Evolutionary conservation across 2,888 invertebrate species (phyloP).

Genomic region (Piscicola geometra): DNA sequence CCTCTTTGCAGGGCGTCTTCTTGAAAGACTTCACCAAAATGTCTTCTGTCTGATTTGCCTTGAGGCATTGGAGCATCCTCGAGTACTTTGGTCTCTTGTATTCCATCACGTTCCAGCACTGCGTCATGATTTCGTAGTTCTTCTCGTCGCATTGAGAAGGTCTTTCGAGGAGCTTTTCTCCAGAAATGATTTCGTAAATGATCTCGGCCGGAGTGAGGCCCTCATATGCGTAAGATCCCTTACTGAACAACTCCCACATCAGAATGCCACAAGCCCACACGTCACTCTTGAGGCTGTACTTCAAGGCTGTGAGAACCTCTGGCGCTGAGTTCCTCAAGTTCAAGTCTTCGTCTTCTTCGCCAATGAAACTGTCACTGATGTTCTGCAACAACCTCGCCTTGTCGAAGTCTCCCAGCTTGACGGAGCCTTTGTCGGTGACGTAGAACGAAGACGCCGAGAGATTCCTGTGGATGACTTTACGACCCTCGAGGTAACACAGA

Average conservation of each 20-base stretch:
- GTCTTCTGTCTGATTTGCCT: neutral
- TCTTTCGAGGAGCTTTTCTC: neutral
- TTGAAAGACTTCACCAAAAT: neutral
- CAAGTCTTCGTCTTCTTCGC: conserved; percentile 40
- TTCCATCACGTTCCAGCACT: neutral
- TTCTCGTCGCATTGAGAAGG: neutral
- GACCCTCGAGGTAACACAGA: conserved; percentile 40
- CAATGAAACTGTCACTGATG: conserved; percentile 42
- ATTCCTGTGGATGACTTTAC: conserved; percentile 42
- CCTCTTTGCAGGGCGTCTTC: neutral
- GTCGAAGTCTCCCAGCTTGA: conserved; percentile 43
- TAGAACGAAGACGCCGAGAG: conserved; percentile 42
- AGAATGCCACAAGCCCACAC: conserved; percentile 44
- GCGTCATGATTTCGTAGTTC: neutral
- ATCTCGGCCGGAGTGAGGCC: neutral
- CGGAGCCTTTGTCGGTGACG: conserved; percentile 41
- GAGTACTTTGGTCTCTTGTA: neutral
- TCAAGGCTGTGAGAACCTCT: conserved; percentile 42
- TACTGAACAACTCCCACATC: conserved; percentile 44
- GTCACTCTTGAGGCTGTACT: conserved; percentile 43
- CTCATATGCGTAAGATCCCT: conserved; percentile 40
- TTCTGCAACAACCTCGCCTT: conserved; percentile 38
- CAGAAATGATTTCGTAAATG: neutral
- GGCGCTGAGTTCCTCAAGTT: conserved; percentile 44
- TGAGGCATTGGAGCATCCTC: neutral